Evolutionary conservation across 1,140 invertebrate species (phyloP), one percentile per base, ranked within the genome.

Genomic region (Zaprionus ghesquierei): DNA sequence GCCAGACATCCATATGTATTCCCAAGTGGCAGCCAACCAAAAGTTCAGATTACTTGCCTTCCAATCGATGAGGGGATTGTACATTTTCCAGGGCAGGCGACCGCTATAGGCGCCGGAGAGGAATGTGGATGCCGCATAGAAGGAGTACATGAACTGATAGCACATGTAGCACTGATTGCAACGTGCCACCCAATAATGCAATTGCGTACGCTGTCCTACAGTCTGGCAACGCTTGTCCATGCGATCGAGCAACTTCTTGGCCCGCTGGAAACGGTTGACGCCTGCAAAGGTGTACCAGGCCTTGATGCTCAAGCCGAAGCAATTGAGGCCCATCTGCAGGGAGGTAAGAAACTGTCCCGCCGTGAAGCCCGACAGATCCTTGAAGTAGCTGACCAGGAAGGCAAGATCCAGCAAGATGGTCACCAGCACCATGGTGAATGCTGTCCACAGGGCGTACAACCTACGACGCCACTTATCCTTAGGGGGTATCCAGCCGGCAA

Each of bases 321-420:
- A 64, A 9, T 87, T 79, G 0, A 81, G 31, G 0, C n/a, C 12
- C 13, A 79, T 53, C 25, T 75, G 68, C 0, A 86, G 12, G 1
- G 82, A 87, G 18, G 79, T 87, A 6, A 87, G 54, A 10, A 87
- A 87, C 27, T 89, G 71, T 0, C 54, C 51, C 0, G 71, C 69
- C 5, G 82, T 70, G 22, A 86, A 86, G 29, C 49, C 64, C 0
- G 27, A 44, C 0, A 87, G 55, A 1, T 73, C 58, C 27, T 69
- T 44, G 2, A 75, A 6, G 5, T 84, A 82, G 33, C 77, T 78
- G 0, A 56, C 9, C 5, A 56, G 1, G 8, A 89, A 33, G 0
- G 60, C 35, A 0, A 54, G 27, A 0, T 60, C 65, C 25, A 74
- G 1, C 2, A 69, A 4, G 0, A 70, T 23, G 0, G 86, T 38